Base-by-base conservation (phyloP, 2,113 vertebrate genomes). In the Promerops cafer region DNA sequence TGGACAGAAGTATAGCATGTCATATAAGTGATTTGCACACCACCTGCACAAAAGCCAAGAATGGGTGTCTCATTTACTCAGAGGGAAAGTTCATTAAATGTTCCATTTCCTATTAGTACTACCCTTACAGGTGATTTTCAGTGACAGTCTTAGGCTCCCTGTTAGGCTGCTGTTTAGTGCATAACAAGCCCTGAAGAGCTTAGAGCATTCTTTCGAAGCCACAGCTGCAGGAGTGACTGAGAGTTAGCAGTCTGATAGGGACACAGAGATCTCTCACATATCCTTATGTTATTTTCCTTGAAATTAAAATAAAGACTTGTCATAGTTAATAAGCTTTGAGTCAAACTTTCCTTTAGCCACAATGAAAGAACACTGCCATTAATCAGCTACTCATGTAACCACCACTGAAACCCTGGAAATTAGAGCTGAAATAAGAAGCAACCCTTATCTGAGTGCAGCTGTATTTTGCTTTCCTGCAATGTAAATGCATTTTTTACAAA, bases 401-500 rank as follows among this genome's bases (percentile, higher is more conserved):
- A 2, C 6, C 49, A 54, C 71, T 74, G 82, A 95, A 96, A 74
- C 19, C 26, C 52, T 85, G 33, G 54, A 80, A 95, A 93, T 76
- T 56, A 57, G 33, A 74, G n/a, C 45, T 92, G 89, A 93, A 92
- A 65, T 61, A 79, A 83, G 35, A 37, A 92, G 49, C 17, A 0
- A 63, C 16, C 6, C 59, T 37, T 74, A 47, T 91, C 35, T 70
- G n/a, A 45, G 23, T 56, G 75, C 80, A 90, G 92, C 85, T 94
- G 71, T 85, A 89, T 83, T 89, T 93, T 87, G 7, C 52, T 69
- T 65, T 89, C 54, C 75, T 74, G 42, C 27, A 83, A 77, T 19
- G 31, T 44, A 81, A 84, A 80, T 90, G 47, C 33, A 37, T 86
- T 91, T 97, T 93, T 91, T 30, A 83, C 14, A 83, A 95, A 90